Evolutionary conservation across 2,888 invertebrate species (phyloP), one percentile per base, ranked within the genome.

Genomic region (Ormyrus thymus): DNA sequence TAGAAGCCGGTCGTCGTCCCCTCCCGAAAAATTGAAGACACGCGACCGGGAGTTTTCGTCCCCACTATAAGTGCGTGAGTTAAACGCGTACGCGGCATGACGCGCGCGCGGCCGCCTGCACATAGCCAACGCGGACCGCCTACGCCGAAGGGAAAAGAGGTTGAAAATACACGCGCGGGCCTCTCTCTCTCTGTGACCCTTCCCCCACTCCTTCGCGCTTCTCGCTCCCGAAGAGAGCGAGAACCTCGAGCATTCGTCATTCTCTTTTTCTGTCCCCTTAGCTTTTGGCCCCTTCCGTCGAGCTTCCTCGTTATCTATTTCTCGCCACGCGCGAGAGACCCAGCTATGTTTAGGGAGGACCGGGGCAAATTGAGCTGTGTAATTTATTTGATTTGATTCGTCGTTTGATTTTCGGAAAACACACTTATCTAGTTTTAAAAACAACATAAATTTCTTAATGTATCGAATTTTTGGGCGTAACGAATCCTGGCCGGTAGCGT

Each of bases 21-120:
- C 59, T 56, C 87, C 86, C 86, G 46, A 66, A 86, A 88, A 87
- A 86, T 84, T 86, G 84, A 88, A 89, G 88, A 88, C 88, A 89
- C 88, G 87, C 87, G 86, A 84, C 29, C 87, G 81, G 77, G 78
- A 74, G 81, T 82, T 81, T 83, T 76, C 79, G 64, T 71, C 76
- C 56, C 69, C 73, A 59, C 76, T 66, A 58, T 76, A 71, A 68
- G 76, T 76, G 59, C 79, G 71, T 71, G 46, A 74, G 78, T 69
- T 56, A 73, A 64, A 68, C 65, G 77, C 55, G 50, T 50, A 55
- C 78, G 70, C 46, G 64, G 72, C 61, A 8, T 48, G 61, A 53
- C 45, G 50, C 73, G 13, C 73, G 13, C 55, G 29, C 45, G 13
- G 7, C 15, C 48, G 46, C 15, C 59, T 56, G 58, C 6, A 13